Evolutionary conservation across 2,113 vertebrate species (phyloP).

Genomic region (Dromiciops gliroides): DNA sequence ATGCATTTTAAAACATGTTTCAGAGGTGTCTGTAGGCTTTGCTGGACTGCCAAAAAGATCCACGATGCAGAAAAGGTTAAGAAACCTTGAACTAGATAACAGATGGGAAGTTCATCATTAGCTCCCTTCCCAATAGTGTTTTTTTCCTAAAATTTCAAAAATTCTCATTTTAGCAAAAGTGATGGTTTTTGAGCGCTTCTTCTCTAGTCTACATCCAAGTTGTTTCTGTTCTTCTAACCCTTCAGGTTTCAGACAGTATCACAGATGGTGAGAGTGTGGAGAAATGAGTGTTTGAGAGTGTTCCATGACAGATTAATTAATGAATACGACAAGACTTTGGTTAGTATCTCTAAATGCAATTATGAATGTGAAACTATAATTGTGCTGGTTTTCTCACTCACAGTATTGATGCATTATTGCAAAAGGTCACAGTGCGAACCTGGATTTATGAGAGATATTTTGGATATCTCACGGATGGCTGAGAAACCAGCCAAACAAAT

Average conservation of each 20-base stretch:
- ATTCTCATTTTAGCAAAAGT: neutral
- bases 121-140: neutral
- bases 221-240: neutral
- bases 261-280: constrained; percentile 96
- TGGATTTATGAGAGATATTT: neutral
- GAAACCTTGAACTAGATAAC: neutral
- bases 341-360: constrained; percentile 72
- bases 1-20: neutral
- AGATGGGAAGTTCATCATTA: neutral
- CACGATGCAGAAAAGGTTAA: neutral
- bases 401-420: neutral
- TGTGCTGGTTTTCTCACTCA: neutral
- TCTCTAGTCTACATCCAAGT: rapidly evolving
- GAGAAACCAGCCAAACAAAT: neutral
- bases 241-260: constrained; percentile 89
- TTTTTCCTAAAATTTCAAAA: neutral
- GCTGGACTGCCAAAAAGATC: neutral
- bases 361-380: no score
- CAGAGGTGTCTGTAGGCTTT: neutral
- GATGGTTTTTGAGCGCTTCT: rapidly evolving
- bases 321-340: constrained; percentile 91
- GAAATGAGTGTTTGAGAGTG: constrained; percentile 96
- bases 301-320: constrained; percentile 96
- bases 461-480: neutral
- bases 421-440: neutral